These are phyloP conservation scores for Prorops nasuta DNA, from an alignment of 1,140 invertebrate genomes.

Conservation along the genomic window DNA sequence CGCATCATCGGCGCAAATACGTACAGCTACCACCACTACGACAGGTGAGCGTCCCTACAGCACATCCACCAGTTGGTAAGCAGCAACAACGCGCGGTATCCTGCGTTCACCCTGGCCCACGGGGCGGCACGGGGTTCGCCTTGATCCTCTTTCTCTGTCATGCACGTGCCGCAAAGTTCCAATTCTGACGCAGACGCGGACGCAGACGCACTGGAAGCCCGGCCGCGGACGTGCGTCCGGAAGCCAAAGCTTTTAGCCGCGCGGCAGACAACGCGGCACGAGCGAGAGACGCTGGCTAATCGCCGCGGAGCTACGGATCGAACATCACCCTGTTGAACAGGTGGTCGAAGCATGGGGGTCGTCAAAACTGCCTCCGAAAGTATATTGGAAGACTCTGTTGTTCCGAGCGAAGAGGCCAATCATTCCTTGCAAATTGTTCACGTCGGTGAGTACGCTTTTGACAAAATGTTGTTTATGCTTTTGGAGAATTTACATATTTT, in stretches of 20 bases:
- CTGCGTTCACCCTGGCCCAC: constrained; percentile 27
- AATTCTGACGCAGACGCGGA: constrained; percentile 40
- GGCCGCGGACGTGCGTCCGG: constrained; percentile 22
- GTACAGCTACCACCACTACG: neutral
- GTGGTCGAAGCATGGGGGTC: constrained; percentile 57
- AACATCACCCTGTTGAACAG: no score
- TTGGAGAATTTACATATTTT: no score
- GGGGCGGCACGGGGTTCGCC: constrained; percentile 23
- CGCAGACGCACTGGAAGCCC: constrained; percentile 35
- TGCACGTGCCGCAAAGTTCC: neutral
- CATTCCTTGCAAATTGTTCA: constrained; percentile 43
- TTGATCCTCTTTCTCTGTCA: constrained; percentile 19
- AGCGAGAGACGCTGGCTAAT: constrained; percentile 24
- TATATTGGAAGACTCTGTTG: constrained; percentile 41
- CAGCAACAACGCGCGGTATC: no score
- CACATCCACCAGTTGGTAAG: neutral
- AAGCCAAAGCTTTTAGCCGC: constrained; percentile 24
- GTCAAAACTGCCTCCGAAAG: constrained; percentile 45
- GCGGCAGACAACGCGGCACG: constrained; percentile 40
- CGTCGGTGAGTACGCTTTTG: constrained; percentile 45
- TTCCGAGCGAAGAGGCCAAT: constrained; percentile 53
- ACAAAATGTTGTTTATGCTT: no score
- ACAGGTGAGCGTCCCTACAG: neutral
- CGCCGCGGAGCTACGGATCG: constrained; percentile 11
- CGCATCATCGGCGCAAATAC: neutral